Evolutionary conservation across 1,140 invertebrate genomes (phyloP).

Genomic region (Periplaneta americana): DNA sequence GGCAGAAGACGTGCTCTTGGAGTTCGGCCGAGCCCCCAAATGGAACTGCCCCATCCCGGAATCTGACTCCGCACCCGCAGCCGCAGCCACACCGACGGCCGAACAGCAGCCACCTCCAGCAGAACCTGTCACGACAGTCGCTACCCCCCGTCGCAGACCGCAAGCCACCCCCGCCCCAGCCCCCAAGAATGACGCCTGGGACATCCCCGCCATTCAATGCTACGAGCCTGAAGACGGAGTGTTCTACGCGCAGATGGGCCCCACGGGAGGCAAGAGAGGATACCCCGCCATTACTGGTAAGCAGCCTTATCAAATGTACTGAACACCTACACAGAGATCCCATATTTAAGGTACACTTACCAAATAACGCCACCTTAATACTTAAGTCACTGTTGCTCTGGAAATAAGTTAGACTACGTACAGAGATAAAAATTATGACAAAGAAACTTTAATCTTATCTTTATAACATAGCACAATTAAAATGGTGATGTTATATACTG

Average conservation of each 20-base stretch:
- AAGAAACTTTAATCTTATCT: no score
- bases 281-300: constrained; percentile 83
- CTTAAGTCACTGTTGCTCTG: no score
- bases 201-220: constrained; percentile 81
- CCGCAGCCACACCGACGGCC: not conserved
- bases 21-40: constrained; percentile 78
- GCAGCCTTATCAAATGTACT: no score
- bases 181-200: constrained; percentile 59
- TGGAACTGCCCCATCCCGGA: constrained; percentile 92
- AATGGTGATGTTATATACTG: no score
- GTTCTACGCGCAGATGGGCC: constrained; percentile 87
- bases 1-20: constrained; percentile 64
- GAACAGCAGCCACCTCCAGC: not conserved
- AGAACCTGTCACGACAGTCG: not conserved
- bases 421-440: no score
- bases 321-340: no score
- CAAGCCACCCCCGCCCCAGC: constrained; percentile 57
- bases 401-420: no score
- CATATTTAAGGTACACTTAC: no score
- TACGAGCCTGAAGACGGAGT: constrained; percentile 84
- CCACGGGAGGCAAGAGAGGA: constrained; percentile 79
- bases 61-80: constrained; percentile 41
- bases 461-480: no score
- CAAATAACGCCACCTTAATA: no score
- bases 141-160: constrained; percentile 63